Conservation (phyloP, 2,113 vertebrate species). For the Pristiophorus japonicus region DNA sequence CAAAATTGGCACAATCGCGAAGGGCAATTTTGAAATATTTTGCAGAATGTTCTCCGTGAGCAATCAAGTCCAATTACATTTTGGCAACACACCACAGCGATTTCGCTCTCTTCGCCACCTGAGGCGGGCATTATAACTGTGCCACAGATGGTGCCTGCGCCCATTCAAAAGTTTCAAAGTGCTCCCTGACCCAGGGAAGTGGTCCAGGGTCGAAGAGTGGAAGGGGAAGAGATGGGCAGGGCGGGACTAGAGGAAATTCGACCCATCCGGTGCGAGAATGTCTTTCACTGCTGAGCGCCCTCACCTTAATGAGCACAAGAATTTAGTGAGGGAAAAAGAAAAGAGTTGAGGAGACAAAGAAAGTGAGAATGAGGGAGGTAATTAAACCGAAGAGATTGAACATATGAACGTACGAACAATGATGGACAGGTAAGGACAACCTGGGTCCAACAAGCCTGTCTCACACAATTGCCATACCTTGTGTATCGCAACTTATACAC, state of each 20-base stretch:
- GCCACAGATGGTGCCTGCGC: background rate
- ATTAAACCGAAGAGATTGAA: background rate
- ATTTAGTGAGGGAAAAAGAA: too few species aligned
- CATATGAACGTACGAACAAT: too few species aligned
- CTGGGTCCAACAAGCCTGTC: too few species aligned
- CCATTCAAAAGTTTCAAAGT: background rate
- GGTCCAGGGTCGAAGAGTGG: background rate
- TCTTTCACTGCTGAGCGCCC: background rate
- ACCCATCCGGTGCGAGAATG: background rate
- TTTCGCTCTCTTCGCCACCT: background rate
- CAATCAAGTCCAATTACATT: background rate
- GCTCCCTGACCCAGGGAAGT: too few species aligned
- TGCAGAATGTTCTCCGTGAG: background rate
- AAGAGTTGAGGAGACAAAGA: background rate
- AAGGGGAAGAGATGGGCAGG: background rate
- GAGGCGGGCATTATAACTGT: background rate
- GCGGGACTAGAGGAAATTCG: background rate
- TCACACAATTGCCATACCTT: too few species aligned
- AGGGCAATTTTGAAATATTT: background rate
- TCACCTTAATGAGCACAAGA: background rate
- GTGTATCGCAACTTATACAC: too few species aligned
- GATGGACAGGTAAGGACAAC: too few species aligned
- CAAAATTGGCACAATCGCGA: background rate
- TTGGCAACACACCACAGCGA: background rate
- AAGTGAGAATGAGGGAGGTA: background rate